A percentile compares a stretch with the other conserved stretches of the same genome.
Evolutionary conservation across 2,113 vertebrate species (phyloP).

Genomic region (Arizona elegans): DNA sequence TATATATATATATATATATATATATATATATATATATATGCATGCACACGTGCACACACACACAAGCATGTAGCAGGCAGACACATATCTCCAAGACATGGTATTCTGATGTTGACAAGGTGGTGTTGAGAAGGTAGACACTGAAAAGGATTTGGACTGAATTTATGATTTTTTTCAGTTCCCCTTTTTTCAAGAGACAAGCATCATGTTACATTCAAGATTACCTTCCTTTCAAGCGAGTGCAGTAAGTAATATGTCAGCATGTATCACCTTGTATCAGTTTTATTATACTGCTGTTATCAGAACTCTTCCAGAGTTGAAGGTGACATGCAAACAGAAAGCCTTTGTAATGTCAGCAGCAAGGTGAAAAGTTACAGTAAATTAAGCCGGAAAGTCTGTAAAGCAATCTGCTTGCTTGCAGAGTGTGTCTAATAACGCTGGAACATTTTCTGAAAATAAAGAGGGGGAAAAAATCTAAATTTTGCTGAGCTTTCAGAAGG

Average conservation of each 20-base stretch:
- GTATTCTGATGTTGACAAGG: not conserved
- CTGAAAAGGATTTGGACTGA: not conserved
- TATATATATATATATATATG: too few species aligned
- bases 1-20: too few species aligned
- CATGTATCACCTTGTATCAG: not conserved
- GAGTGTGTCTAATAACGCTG: not conserved
- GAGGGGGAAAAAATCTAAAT: not conserved
- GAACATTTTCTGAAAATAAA: not conserved
- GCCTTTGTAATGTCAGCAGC: not conserved
- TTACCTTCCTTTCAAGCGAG: not conserved
- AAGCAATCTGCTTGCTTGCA: not conserved
- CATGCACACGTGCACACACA: too few species aligned
- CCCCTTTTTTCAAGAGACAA: not conserved
- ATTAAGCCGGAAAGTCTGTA: not conserved
- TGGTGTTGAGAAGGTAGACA: not conserved
- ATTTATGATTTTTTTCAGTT: not conserved
- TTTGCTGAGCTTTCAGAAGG: not conserved
- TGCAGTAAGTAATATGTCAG: not conserved
- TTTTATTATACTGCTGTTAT: not conserved
- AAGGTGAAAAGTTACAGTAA: not conserved
- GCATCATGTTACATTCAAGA: not conserved
- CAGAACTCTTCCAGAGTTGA: constrained; percentile 1
- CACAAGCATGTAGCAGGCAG: not conserved
- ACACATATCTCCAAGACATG: not conserved
- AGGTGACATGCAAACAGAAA: not conserved